Base-by-base conservation (phyloP, 1,140 invertebrate genomes). In the Apocrypta bakeri region DNA sequence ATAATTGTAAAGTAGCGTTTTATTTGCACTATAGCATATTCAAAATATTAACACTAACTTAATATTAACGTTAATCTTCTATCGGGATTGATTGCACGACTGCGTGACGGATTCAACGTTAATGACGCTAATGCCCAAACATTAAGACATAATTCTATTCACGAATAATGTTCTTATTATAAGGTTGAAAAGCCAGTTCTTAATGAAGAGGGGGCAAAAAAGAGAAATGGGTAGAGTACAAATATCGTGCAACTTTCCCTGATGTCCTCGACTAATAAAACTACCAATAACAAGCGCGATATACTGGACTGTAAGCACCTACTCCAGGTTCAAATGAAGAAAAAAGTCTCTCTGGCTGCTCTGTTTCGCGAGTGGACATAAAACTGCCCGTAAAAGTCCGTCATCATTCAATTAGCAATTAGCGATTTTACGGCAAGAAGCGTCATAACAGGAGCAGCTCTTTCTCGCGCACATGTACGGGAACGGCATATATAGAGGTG, bases 391-490 rank as follows among this genome's bases (percentile, higher is more conserved):
- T 81, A 74, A 81, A 75, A 74, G 72, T 79, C 27, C 40, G 48
- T 72, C 63, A 33, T 75, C 73, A 76, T 82, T 82, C 80, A 76
- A 82, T 82, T 76, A 82, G 80, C 64, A 82, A 82, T 82, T 82
- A 82, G 80, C 73, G 73, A 82, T 76, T 82, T 82, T 69, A 82
- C 73, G 73, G 73, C 21, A 27, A 24, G 27, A 24, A 66, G 42
- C 64, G 71, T 74, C 71, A 74, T 74, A 82, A 82, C 79, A 40
- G 25, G 25, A 27, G 72, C 27, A 29, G 56, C 27, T 56, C 48
- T 56, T 56, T 56, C 48, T 1, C 48, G 48, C 48, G 0, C 48
- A 6, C 48, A 37, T 37, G 9, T 37, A 37, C 33, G 33, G 33
- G 33, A 37, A 37, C 9, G 2, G 33, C 33, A 9, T 37, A 37